Conservation (phyloP, 2,113 vertebrate genomes). For the Pelmatolapia mariae region DNA sequence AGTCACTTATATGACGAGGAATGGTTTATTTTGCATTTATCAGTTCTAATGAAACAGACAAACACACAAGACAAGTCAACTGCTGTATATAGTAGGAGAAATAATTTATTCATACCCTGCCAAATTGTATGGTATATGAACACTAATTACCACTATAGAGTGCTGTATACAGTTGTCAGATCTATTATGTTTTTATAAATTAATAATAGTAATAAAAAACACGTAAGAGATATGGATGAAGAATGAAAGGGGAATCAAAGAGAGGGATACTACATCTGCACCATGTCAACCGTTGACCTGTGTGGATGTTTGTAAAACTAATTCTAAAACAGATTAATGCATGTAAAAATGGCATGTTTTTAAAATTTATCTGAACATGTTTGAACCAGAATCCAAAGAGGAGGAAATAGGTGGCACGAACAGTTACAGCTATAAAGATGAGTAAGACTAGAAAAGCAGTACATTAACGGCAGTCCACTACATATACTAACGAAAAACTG, state of each 20-base stretch:
- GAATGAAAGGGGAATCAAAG: not conserved
- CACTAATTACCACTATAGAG: not conserved
- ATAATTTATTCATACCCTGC: not conserved
- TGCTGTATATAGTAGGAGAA: not conserved
- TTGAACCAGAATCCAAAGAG: not conserved
- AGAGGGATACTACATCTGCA: not conserved
- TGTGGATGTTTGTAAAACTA: not conserved
- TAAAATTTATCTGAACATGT: not conserved
- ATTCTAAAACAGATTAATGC: not conserved
- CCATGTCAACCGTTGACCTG: not conserved
- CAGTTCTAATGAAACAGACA: not conserved
- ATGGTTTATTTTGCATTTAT: not conserved
- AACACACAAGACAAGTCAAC: not conserved
- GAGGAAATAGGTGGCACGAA: not conserved
- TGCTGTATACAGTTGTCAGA: not conserved
- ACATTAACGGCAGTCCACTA: not conserved
- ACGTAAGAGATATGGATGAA: not conserved
- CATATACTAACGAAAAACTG: not conserved
- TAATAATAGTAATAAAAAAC: not conserved
- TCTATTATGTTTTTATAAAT: not conserved
- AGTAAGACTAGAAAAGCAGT: not conserved
- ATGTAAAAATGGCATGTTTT: not conserved
- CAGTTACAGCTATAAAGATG: not conserved
- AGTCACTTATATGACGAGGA: not conserved
- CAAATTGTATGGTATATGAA: not conserved